Conservation (phyloP, 2,888 invertebrate species). For the Geotrupes spiniger region DNA sequence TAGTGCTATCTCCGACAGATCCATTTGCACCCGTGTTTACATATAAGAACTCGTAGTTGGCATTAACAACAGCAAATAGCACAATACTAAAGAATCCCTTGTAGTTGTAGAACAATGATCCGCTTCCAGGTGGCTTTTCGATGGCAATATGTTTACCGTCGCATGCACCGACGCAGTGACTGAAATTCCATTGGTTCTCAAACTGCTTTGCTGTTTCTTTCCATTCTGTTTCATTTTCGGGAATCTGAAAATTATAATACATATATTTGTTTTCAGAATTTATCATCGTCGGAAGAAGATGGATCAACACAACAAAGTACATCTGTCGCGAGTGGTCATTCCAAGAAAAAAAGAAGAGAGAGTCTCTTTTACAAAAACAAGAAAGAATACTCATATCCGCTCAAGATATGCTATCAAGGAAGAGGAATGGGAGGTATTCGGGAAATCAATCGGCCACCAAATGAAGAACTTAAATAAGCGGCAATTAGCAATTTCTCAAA, state of each 20-base stretch:
- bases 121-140: not conserved
- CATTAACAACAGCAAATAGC: not conserved
- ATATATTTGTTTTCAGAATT: not conserved
- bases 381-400: too few species aligned
- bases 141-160: too few species aligned
- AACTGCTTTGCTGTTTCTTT: not conserved
- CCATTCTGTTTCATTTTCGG: not conserved
- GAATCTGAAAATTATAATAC: conserved; percentile 1
- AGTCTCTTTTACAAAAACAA: too few species aligned
- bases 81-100: not conserved
- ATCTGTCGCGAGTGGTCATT: too few species aligned
- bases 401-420: too few species aligned
- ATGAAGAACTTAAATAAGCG: too few species aligned
- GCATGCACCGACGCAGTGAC: not conserved
- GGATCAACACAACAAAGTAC: too few species aligned
- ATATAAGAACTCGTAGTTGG: not conserved
- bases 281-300: not conserved
- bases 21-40: conserved; percentile 23
- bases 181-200: not conserved
- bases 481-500: too few species aligned
- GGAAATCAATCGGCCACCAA: too few species aligned
- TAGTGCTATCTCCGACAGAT: conserved; percentile 28
- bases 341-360: too few species aligned
- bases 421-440: too few species aligned
- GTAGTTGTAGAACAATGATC: not conserved